Evolutionary conservation across 1,140 invertebrate species (phyloP).

Genomic region (Pectinophora gossypiella): DNA sequence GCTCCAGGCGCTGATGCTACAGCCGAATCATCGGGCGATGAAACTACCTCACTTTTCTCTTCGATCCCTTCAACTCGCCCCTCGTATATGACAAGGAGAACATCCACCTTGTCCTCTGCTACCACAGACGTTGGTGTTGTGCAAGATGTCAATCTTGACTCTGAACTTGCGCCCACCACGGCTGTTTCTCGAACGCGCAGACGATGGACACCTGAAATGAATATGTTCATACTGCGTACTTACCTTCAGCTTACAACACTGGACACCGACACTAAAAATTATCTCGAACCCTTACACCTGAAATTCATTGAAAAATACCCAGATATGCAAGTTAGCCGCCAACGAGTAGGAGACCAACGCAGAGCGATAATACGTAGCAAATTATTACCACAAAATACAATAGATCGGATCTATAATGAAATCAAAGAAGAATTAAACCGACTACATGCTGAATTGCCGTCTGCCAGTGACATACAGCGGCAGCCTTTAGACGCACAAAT

Average conservation of each 20-base stretch:
- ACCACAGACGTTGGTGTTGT: not conserved
- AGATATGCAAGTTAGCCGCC: not conserved
- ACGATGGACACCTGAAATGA: constrained; percentile 3
- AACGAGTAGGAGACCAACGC: constrained; percentile 4
- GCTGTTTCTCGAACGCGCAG: not conserved
- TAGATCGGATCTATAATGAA: constrained; percentile 1
- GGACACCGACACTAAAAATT: not conserved
- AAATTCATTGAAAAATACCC: constrained; percentile 4
- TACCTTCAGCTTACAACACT: not conserved
- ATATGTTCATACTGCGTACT: constrained; percentile 1
- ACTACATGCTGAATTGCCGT: no score
- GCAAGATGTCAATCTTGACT: not conserved
- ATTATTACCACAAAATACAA: not conserved
- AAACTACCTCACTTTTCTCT: not conserved
- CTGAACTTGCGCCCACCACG: constrained; percentile 2
- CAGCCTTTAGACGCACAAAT: no score
- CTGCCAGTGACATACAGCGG: no score
- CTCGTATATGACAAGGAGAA: not conserved
- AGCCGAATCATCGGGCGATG: not conserved
- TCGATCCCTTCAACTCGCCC: constrained; percentile 1
- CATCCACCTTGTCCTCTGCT: not conserved
- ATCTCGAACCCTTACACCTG: not conserved
- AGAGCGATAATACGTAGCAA: not conserved
- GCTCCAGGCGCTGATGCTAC: not conserved
- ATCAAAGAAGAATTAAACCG: not conserved